Evolutionary conservation across 2,888 invertebrate species (phyloP).

Genomic region (Cryptops parisi): DNA sequence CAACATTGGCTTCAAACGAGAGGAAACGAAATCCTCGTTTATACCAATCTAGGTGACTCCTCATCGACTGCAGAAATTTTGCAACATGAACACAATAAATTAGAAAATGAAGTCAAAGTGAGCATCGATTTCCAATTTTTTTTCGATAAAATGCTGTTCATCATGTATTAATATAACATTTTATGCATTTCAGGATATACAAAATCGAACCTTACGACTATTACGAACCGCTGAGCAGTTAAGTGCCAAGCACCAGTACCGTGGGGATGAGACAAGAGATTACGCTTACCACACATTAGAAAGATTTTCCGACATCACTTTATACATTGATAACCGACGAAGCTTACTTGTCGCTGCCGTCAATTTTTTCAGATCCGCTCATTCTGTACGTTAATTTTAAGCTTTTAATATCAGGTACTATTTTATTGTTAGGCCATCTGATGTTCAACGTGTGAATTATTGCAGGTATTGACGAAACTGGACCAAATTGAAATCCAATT

Average conservation of each 20-base stretch:
- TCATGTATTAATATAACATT: no score
- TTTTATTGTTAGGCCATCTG: neutral
- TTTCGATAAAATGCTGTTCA: no score
- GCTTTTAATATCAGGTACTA: neutral
- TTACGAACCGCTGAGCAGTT: constrained; percentile 63
- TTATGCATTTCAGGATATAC: constrained; percentile 39
- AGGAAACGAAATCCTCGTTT: constrained; percentile 38
- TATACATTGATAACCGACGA: constrained; percentile 53
- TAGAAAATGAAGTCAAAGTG: constrained; percentile 53
- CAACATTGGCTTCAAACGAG: constrained; percentile 44
- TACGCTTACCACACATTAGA: constrained; percentile 50
- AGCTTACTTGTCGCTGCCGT: constrained; percentile 49
- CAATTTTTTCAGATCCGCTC: constrained; percentile 52
- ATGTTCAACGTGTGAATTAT: constrained; percentile 14
- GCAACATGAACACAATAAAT: constrained; percentile 50
- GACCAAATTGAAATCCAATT: constrained; percentile 60
- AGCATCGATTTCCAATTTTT: constrained; percentile 15
- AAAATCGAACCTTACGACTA: constrained; percentile 59
- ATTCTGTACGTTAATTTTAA: constrained; percentile 42
- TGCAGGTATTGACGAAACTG: constrained; percentile 51
- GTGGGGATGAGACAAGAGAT: constrained; percentile 44
- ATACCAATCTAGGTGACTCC: constrained; percentile 54
- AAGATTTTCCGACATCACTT: constrained; percentile 51
- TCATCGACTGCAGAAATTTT: constrained; percentile 49
- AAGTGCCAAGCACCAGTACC: constrained; percentile 51